Base-by-base conservation (phyloP, 35 echinoderm and acorn worm species). In the Heliocidaris erythrogramma region DNA sequence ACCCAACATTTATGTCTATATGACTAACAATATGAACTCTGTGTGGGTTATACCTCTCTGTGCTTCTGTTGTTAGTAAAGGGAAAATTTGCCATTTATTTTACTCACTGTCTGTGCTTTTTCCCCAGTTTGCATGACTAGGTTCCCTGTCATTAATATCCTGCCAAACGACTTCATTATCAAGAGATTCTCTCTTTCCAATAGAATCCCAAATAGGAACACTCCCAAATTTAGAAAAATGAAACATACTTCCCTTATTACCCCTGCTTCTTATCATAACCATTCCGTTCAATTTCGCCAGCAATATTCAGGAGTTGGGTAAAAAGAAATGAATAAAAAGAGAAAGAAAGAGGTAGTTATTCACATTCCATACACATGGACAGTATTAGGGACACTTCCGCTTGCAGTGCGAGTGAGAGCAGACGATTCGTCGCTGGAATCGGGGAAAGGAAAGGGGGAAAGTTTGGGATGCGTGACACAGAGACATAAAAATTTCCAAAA, bases 141-240 rank as follows among this genome's bases (percentile, higher is more conserved):
- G 27, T n/a, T 78, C 65, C 65, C 65, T n/a, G 65, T 78, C 65
- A 78, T 78, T 78, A 78, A 78, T 78, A 78, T 78, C 65, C 65
- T 78, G 65, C 65, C 65, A 78, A 78, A 78, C 65, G 65, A 78
- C 65, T 78, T 78, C 65, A 78, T 78, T 78, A 78, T 78, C 65
- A 78, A 78, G 65, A 78, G 65, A 78, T 78, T 78, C 65, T 78
- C 32, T 42, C 87, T 89, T 89, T 89, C 87, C 87, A 78, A 78
- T 78, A 7, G 18, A 78, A 78, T 24, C 65, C 21, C 0, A 78
- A 89, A 47, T 31, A 47, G 87, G 87, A 32, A 89, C 87, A 32
- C 87, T 89, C 87, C 87, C 87, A 89, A 89, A 89, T 89, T 89
- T 89, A 89, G 87, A 89, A 89, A 89, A 47, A 89, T 89, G 87